Percentiles rank a stretch among this genome's conserved stretches.
These are phyloP conservation scores for Diarsia mendica DNA, from an alignment of 2,888 invertebrate species.

Conservation along the genomic window DNA sequence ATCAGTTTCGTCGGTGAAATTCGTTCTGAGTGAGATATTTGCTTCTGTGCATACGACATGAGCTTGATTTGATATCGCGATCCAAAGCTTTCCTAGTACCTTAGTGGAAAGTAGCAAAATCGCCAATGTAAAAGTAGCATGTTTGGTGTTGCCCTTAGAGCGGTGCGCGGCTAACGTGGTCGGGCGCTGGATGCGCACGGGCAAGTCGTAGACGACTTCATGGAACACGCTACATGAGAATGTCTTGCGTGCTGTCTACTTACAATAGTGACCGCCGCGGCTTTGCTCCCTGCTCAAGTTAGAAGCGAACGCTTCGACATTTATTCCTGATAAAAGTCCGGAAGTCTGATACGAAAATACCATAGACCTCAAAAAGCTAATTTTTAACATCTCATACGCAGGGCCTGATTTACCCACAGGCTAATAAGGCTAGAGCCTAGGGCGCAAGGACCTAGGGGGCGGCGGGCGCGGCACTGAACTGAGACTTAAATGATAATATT, in stretches of 20 bases:
- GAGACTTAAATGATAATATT: no score
- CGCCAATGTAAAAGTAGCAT: slow-evolving; percentile 17
- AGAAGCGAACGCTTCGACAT: slow-evolving; percentile 42
- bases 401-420: no score
- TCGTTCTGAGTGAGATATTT: neutral
- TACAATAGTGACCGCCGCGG: slow-evolving; percentile 68
- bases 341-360: neutral
- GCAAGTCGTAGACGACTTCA: slow-evolving; percentile 73
- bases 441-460: no score
- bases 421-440: no score
- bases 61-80: neutral
- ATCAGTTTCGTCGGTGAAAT: neutral
- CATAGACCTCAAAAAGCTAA: no score
- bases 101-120: neutral
- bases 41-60: neutral
- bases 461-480: no score
- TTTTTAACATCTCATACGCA: no score
- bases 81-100: neutral
- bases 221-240: slow-evolving; percentile 77
- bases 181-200: slow-evolving; percentile 70
- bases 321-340: neutral
- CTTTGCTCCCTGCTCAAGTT: slow-evolving; percentile 53
- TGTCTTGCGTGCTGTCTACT: slow-evolving; percentile 71
- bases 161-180: slow-evolving; percentile 72
- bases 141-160: slow-evolving; percentile 38